Evolutionary conservation across 2,113 vertebrate species (phyloP).

Genomic region (Sylvicapra grimmia): DNA sequence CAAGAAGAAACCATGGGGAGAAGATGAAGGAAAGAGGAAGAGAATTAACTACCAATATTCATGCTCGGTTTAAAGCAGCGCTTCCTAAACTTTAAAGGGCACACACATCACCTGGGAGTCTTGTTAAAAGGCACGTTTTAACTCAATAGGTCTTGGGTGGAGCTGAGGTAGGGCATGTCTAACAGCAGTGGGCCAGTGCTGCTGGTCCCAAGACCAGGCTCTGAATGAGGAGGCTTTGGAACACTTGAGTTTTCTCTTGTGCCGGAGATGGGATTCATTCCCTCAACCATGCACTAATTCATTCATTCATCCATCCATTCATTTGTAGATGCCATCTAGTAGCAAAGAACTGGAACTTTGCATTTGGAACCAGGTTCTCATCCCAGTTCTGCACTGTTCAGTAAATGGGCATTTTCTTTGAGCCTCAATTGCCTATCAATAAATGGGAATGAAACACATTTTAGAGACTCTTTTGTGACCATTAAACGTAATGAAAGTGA

Average conservation of each 20-base stretch:
- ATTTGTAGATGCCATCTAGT: background rate
- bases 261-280: background rate
- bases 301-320: background rate
- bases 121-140: background rate
- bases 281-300: too few species aligned
- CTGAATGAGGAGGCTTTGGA: background rate
- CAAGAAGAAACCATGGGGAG: background rate
- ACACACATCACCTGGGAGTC: background rate
- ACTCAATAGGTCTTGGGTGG: background rate
- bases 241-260: background rate
- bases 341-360: background rate
- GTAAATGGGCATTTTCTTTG: background rate
- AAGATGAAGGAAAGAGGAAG: background rate
- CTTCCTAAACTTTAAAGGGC: background rate
- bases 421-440: background rate
- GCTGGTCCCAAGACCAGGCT: background rate
- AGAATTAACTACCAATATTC: background rate
- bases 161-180: background rate
- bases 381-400: background rate
- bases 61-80: background rate
- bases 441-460: background rate
- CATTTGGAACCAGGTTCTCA: background rate
- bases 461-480: background rate
- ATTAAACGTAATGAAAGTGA: too few species aligned
- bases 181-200: background rate